Conservation (phyloP, 1,140 invertebrate genomes). For the Drosophila repletoides region DNA sequence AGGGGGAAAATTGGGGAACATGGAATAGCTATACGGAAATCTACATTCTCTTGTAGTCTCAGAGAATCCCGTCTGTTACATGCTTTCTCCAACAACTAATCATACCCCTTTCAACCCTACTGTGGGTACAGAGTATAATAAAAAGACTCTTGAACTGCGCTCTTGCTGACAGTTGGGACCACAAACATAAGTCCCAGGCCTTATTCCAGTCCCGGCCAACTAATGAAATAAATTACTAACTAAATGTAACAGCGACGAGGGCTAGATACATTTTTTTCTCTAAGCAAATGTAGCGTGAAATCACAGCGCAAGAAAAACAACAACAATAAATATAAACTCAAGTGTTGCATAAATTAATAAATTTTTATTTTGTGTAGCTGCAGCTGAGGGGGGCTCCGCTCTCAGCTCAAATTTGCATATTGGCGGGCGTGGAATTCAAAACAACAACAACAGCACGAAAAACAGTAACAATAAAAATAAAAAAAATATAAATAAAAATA, state of each 20-base stretch:
- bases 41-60: no score
- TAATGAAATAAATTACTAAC: constrained; percentile 39
- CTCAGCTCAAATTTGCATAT: constrained; percentile 54
- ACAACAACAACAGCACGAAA: constrained; percentile 17
- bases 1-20: no score
- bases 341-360: constrained; percentile 73
- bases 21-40: no score
- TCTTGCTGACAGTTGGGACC: background rate
- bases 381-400: constrained; percentile 1
- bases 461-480: constrained; percentile 8
- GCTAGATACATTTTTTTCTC: constrained; percentile 42
- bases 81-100: no score
- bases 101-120: no score
- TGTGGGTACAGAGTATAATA: background rate
- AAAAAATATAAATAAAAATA: constrained; percentile 10
- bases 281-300: constrained; percentile 68
- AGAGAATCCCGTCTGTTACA: no score
- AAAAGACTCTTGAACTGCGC: no score
- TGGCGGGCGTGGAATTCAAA: constrained; percentile 35
- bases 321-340: constrained; percentile 45
- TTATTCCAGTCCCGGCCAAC: no score
- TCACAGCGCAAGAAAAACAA: constrained; percentile 25
- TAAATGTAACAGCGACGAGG: constrained; percentile 20
- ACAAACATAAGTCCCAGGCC: background rate
- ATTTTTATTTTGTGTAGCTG: constrained; percentile 32